Evolutionary conservation across 1,140 invertebrate species (phyloP).

Genomic region (Papilio machaon): DNA sequence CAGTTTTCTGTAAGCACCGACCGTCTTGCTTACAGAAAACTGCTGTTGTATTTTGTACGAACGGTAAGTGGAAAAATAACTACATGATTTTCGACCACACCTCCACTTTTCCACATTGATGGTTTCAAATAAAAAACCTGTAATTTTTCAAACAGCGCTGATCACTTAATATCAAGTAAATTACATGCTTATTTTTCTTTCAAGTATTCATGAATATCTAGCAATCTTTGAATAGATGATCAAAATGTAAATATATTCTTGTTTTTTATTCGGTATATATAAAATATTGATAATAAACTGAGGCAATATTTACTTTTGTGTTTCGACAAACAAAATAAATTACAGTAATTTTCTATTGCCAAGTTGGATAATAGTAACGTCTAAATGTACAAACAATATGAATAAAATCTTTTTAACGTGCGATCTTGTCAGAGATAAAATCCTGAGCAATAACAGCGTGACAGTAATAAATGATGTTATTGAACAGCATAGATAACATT

Average conservation of each 20-base stretch:
- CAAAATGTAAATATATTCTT: neutral
- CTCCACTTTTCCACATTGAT: conserved; percentile 2
- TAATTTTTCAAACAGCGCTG: neutral
- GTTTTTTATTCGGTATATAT: neutral
- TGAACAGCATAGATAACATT: conserved; percentile 27
- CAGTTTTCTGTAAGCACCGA: neutral
- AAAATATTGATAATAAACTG: neutral
- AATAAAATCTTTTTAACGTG: conserved; percentile 5
- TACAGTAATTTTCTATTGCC: neutral
- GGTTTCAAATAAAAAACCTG: neutral
- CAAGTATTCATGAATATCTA: neutral
- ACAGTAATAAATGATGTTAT: conserved; percentile 33
- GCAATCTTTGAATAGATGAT: neutral
- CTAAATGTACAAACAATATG: conserved; percentile 8
- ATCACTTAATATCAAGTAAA: neutral
- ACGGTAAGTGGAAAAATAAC: neutral
- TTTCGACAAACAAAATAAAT: neutral
- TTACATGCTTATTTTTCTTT: neutral
- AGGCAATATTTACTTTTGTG: neutral
- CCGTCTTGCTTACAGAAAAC: neutral
- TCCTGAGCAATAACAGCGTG: conserved; percentile 1
- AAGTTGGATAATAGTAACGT: neutral
- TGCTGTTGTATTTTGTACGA: neutral
- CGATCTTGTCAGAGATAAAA: conserved; percentile 25
- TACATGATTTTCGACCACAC: neutral